phyloP scores from a whole-genome alignment of 2,888 invertebrate species.

The Pyralis farinalis region DNA sequence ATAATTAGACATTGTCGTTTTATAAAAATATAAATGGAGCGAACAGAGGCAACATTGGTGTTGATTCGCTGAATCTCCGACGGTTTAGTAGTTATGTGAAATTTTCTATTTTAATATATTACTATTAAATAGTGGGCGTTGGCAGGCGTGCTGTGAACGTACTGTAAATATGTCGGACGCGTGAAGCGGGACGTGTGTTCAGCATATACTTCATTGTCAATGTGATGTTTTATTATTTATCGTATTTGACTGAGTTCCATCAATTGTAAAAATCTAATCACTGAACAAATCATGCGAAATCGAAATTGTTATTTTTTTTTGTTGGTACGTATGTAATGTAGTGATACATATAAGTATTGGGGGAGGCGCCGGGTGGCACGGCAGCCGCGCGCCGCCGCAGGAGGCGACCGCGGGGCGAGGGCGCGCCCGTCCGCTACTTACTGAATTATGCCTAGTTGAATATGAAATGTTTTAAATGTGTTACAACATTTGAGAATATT shows the following conservation, averaged over 20 bases:
- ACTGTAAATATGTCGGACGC: constrained; percentile 50
- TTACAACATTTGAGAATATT: constrained; percentile 80
- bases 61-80: constrained; percentile 69
- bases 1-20: constrained; percentile 67
- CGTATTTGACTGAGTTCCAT: constrained; percentile 33
- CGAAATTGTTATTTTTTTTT: constrained; percentile 42
- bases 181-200: constrained; percentile 38
- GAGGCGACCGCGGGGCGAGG: constrained; percentile 18
- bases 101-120: constrained; percentile 79
- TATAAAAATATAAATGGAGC: constrained; percentile 49
- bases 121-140: constrained; percentile 58
- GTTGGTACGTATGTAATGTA: constrained; percentile 47
- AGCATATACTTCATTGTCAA: constrained; percentile 27
- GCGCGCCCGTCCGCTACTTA: constrained; percentile 50
- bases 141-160: constrained; percentile 54
- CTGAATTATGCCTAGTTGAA: constrained; percentile 75
- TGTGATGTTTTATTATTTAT: constrained; percentile 34
- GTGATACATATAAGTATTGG: constrained; percentile 24
- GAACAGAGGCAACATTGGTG: constrained; percentile 44
- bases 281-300: constrained; percentile 45
- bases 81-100: constrained; percentile 69
- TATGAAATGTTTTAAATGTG: constrained; percentile 80
- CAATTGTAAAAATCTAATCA: constrained; percentile 30
- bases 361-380: constrained; percentile 15
- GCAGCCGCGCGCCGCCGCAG: background rate